Conservation (phyloP, 2,797 vertebrate species). For the Oreochromis mossambicus region DNA sequence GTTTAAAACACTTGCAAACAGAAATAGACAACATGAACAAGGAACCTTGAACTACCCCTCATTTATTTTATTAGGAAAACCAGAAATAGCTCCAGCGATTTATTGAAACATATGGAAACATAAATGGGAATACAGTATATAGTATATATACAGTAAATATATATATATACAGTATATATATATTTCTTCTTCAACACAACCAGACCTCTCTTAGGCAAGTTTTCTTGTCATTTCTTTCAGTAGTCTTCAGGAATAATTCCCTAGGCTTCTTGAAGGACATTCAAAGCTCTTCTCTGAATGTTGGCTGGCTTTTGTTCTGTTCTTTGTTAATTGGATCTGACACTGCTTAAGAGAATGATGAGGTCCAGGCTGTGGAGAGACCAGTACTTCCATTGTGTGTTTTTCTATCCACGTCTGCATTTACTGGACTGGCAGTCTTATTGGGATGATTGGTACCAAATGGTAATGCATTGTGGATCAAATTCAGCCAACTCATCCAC, state of each 20-base stretch:
- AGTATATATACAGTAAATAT: no score
- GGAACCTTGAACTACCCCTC: neutral
- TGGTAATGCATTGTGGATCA: neutral
- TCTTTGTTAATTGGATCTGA: neutral
- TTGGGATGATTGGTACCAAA: neutral
- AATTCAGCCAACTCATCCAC: neutral
- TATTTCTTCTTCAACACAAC: no score
- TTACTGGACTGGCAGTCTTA: neutral
- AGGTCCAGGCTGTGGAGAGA: neutral
- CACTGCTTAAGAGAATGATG: neutral
- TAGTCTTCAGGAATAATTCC: neutral
- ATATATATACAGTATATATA: no score
- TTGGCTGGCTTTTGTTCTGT: neutral
- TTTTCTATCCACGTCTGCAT: neutral
- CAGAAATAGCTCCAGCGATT: neutral
- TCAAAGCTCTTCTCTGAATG: neutral
- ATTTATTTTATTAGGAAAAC: neutral
- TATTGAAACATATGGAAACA: neutral
- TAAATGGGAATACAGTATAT: no score
- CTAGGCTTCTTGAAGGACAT: neutral
- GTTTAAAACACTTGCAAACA: neutral
- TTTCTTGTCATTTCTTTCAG: neutral
- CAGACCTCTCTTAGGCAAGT: no score
- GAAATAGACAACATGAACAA: neutral
- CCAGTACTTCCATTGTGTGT: neutral